A percentile compares a stretch with the other conserved stretches of the same genome.
Conservation (phyloP, 2,113 vertebrate genomes). For the Puntigrus tetrazona region DNA sequence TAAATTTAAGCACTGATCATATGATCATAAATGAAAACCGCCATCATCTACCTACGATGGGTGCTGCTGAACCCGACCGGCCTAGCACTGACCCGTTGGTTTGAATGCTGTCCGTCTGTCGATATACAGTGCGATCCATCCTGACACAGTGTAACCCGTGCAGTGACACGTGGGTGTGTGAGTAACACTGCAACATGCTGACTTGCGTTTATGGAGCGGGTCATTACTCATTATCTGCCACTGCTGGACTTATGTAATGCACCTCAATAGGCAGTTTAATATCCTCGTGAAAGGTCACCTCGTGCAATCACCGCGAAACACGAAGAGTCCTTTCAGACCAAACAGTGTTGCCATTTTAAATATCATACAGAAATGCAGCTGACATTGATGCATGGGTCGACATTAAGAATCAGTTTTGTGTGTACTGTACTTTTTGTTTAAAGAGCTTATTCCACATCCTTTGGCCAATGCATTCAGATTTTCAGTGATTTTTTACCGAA, state of each 20-base stretch:
- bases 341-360: slow-evolving; percentile 10
- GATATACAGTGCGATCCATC: neutral
- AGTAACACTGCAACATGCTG: slow-evolving; percentile 27
- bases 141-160: neutral
- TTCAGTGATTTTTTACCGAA: neutral
- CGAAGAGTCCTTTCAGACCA: neutral
- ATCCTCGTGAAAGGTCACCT: neutral
- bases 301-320: neutral
- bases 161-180: neutral
- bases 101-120: neutral
- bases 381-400: neutral
- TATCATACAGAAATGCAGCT: neutral
- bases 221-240: slow-evolving; percentile 33
- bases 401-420: neutral
- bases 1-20: neutral
- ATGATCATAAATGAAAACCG: neutral
- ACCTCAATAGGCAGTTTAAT: neutral
- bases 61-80: neutral
- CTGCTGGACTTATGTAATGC: slow-evolving; percentile 33
- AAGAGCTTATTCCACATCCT: neutral
- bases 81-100: neutral
- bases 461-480: neutral
- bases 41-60: neutral
- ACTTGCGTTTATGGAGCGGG: slow-evolving; percentile 30
- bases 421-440: neutral